Base-by-base conservation (phyloP, 1,140 invertebrate species). In the Phortica variegata region DNA sequence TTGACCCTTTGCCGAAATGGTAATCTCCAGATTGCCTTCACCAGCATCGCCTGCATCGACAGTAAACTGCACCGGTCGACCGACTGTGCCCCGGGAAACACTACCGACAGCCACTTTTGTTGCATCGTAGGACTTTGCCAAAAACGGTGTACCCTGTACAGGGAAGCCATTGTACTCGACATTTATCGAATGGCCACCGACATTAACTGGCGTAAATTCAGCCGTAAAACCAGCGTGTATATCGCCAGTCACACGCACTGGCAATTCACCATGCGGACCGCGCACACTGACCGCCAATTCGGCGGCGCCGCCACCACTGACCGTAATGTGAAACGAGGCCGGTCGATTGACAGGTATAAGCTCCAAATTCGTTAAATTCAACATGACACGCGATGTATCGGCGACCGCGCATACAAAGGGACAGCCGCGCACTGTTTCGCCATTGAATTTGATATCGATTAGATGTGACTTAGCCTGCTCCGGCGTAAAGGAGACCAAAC, bases 401-500 rank as follows among this genome's bases (percentile, higher is more conserved):
- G 88, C 85, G 26, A 92, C 87, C 46, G 87, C 83, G 63, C 89
- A 90, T 26, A 89, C 80, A 70, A 95, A 92, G n/a, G 93, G 91
- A 75, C 92, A 95, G 39, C 90, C 91, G 60, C 89, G 86, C 13
- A 98, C 93, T 45, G 92, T 91, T 79, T 95, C 91, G 37, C 91
- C 92, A 77, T 98, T 98, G 78, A 99, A 98, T 79, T 95, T 97
- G 50, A 99, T 97, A 78, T 98, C 95, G 60, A 99, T 95, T 55
- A 90, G 83, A 79, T 99, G 95, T 19, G 91, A 84, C 59, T 93
- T 93, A 7, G 89, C 82, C 48, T 88, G 83, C 72, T 97, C 93
- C 13, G 97, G 96, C 10, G 93, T 90, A 78, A 98, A 99, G 39
- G 91, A 95, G 8, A 98, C 93, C 19, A 97, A 82, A 74, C 94